Evolutionary conservation across 2,888 invertebrate species (phyloP).

Genomic region (Limnephilus auricula): DNA sequence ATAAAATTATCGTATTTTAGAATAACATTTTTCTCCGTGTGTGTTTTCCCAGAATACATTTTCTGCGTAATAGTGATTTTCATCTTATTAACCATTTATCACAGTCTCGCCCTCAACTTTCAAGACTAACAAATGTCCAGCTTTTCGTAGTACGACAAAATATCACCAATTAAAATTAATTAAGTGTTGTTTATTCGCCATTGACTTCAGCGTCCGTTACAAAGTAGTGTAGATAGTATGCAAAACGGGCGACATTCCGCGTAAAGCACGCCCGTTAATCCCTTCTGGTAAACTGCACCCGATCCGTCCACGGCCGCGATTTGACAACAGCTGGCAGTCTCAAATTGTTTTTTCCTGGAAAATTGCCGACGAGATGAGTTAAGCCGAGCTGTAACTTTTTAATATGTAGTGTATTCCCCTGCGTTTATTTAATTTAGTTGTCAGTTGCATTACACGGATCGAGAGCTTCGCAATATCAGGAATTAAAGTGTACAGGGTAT

Average conservation of each 20-base stretch:
- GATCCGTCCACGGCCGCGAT: neutral
- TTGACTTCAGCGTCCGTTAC: neutral
- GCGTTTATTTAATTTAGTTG: neutral
- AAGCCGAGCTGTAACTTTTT: neutral
- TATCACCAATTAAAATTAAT: neutral
- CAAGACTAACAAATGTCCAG: neutral
- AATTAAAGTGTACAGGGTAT: neutral
- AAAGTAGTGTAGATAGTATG: neutral
- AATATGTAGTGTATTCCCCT: neutral
- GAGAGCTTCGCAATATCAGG: neutral
- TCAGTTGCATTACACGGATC: neutral
- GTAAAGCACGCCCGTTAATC: neutral
- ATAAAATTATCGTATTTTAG: too few relatives aligned
- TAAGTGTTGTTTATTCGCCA: constrained; percentile 2
- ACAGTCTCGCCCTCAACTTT: neutral
- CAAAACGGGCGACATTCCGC: neutral
- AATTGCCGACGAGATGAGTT: constrained; percentile 3
- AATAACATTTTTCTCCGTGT: too few relatives aligned
- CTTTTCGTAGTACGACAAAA: neutral
- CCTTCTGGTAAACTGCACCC: neutral
- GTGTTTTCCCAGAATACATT: neutral
- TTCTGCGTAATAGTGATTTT: neutral
- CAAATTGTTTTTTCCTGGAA: constrained; percentile 18
- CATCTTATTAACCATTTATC: neutral
- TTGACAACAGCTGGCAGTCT: constrained; percentile 11